Conservation (phyloP, 2,113 vertebrate species). For the Pongo abelii region DNA sequence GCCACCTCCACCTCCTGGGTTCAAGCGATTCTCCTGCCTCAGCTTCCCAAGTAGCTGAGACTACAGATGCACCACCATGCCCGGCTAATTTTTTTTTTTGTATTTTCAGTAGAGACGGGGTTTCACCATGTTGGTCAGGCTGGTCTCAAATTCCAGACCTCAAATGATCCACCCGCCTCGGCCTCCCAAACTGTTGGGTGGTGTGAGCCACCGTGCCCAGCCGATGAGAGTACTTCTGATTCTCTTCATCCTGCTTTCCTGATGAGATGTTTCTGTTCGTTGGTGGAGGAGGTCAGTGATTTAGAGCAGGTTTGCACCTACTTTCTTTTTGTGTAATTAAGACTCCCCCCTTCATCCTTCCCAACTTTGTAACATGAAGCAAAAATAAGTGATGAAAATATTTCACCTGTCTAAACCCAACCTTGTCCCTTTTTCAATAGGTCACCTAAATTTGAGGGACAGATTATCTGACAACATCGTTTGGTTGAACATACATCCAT, state of each 20-base stretch:
- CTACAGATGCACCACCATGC: too few species aligned
- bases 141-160: too few species aligned
- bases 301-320: not conserved
- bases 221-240: not conserved
- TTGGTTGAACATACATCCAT: not conserved
- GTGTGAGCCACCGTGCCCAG: too few species aligned
- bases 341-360: not conserved
- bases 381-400: not conserved
- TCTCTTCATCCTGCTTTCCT: not conserved
- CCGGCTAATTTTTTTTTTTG: too few species aligned
- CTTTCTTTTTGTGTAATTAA: not conserved
- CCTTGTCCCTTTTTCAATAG: not conserved
- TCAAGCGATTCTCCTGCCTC: too few species aligned
- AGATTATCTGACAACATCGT: not conserved
- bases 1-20: too few species aligned
- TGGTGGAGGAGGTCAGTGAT: not conserved
- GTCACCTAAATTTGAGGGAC: not conserved
- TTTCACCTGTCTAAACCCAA: not conserved
- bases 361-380: not conserved
- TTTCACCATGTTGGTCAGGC: too few species aligned
- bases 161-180: too few species aligned
- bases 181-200: too few species aligned
- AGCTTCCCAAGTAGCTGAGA: too few species aligned
- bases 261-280: not conserved
- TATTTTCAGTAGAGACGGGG: too few species aligned